phyloP scores from a whole-genome alignment of 2,113 vertebrate genomes.

The Camarhynchus parvulus region DNA sequence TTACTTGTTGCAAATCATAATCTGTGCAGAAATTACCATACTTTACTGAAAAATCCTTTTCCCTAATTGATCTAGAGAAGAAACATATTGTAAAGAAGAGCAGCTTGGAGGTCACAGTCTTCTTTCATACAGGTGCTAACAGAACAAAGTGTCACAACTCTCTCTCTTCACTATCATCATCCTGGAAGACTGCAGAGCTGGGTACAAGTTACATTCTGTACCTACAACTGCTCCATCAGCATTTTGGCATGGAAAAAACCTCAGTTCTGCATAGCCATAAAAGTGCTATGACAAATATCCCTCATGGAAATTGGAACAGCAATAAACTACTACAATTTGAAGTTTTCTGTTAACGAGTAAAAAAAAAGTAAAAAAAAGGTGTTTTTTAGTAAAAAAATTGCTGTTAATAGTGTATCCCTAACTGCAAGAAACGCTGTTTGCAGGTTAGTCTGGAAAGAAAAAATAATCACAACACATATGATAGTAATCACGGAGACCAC shows the following conservation, averaged over 20 bases:
- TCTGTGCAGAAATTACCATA: neutral
- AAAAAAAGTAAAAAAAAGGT: neutral
- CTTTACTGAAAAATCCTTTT: neutral
- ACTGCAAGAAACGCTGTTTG: neutral
- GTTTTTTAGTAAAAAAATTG: no score
- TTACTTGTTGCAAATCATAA: neutral
- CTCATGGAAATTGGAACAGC: neutral
- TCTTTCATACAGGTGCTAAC: neutral
- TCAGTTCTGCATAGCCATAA: neutral
- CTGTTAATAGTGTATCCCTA: neutral
- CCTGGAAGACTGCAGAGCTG: neutral
- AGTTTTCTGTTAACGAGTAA: neutral
- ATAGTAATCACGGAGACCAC: neutral
- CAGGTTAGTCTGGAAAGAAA: neutral
- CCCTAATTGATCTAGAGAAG: neutral
- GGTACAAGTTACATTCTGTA: neutral
- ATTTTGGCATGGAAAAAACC: neutral
- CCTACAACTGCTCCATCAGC: no score
- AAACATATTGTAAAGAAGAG: neutral
- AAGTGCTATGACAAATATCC: neutral
- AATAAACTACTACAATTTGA: neutral
- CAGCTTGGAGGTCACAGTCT: neutral
- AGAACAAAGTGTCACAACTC: neutral
- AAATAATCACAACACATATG: neutral
- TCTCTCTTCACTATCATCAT: neutral